Conservation (phyloP, 2,113 vertebrate species). For the Pipra filicauda region DNA sequence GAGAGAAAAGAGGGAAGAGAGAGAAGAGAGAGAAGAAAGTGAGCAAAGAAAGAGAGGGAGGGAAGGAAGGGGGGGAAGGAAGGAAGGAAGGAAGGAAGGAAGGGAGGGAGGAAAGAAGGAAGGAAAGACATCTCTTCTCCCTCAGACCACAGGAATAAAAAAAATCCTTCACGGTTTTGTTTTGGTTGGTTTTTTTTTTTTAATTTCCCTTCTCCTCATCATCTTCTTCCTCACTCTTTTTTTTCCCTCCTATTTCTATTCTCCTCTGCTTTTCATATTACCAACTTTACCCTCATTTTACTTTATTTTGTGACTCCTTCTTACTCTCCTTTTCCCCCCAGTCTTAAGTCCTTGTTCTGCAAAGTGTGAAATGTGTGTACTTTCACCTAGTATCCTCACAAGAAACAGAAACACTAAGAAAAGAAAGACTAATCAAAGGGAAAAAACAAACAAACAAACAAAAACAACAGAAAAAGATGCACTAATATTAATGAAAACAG, state of each 20-base stretch:
- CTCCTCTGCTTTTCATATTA: background rate
- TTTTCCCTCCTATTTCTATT: background rate
- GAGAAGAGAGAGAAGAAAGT: too few relatives aligned
- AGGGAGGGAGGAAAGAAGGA: too few relatives aligned
- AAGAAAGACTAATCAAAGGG: background rate
- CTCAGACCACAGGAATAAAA: background rate
- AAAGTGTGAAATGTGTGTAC: background rate
- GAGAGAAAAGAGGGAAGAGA: too few relatives aligned
- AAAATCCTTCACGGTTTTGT: accelerated
- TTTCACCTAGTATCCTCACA: background rate
- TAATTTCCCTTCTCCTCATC: background rate
- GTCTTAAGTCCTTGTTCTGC: background rate
- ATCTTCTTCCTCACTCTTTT: background rate
- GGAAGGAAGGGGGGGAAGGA: too few relatives aligned
- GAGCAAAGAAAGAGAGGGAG: too few relatives aligned
- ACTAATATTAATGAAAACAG: background rate
- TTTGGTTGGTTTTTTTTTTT: background rate
- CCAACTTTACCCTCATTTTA: background rate
- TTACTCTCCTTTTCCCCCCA: background rate
- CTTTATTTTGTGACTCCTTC: background rate
- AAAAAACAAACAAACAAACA: background rate
- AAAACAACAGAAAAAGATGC: background rate
- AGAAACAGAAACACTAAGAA: background rate
- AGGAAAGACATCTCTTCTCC: background rate
- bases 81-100: too few relatives aligned